Base-by-base conservation (phyloP, 2,888 invertebrate species). In the Nomada goodeniana region DNA sequence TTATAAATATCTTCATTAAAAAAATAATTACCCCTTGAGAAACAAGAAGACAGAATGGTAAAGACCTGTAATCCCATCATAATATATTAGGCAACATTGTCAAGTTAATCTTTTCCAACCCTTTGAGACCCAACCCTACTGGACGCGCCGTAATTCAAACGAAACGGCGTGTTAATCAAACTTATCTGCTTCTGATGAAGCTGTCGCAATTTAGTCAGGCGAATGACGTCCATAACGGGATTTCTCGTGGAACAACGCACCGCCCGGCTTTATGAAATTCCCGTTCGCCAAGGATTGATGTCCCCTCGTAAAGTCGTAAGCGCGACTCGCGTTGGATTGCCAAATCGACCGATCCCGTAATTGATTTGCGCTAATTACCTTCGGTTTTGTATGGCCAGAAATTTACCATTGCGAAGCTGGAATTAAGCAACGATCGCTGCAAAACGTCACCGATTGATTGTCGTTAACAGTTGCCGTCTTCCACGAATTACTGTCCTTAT, bases 171-270 rank as follows among this genome's bases (percentile, higher is more conserved):
- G 77, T 79, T 77, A 69, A 79, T 79, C 78, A 79, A 79, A 79
- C 77, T 79, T 79, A 79, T 64, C 68, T 69, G 76, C 42, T 59
- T 44, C 63, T 79, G 64, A 79, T 79, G 69, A 76, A 79, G 69
- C 77, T 69, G 77, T 79, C 69, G 69, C 20, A 64, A 64, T 79
- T 76, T 76, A 78, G 42, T 50, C 20, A 26, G 55, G 23, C 50
- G 53, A 44, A 55, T 61, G 67, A 20, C 76, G 67, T 67, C 60
- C 53, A 50, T 77, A 77, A 75, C 47, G 47, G 47, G 55, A 75
- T 75, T 42, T 36, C 77, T 75, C 18, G 7, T 47, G n/a, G 53
- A 57, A 61, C 67, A 75, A 29, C 61, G 44, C 13, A 60, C n/a
- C 36, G 15, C 11, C 26, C 10, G 36, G 65, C 29, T 36, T 20